Evolutionary conservation across 1,140 invertebrate species (phyloP).

Genomic region (Ylistrum balloti): DNA sequence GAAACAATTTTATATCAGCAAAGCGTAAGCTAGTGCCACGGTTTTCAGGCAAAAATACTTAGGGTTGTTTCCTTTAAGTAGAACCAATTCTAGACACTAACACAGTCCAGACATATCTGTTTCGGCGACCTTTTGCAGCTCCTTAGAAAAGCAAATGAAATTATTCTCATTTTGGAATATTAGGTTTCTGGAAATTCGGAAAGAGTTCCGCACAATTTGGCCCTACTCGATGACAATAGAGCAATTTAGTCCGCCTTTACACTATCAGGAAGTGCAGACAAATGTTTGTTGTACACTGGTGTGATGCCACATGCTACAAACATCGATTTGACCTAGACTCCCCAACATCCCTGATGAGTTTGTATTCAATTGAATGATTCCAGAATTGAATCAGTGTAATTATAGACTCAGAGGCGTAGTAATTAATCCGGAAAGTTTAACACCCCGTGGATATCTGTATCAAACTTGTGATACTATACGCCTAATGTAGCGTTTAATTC

Average conservation of each 20-base stretch:
- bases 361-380: conserved; percentile 35
- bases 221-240: conserved; percentile 5
- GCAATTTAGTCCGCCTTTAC: conserved; percentile 4
- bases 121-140: background rate
- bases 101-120: conserved; percentile 22
- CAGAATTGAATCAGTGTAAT: conserved; percentile 39
- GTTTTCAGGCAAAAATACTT: too few relatives aligned
- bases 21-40: too few relatives aligned
- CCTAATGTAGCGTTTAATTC: conserved; percentile 30
- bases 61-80: too few relatives aligned
- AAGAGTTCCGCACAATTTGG: conserved; percentile 1
- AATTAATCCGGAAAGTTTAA: conserved; percentile 25
- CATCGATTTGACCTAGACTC: conserved; percentile 37
- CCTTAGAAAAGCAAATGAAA: background rate
- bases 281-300: conserved; percentile 19
- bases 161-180: conserved; percentile 30
- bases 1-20: too few relatives aligned
- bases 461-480: conserved; percentile 6
- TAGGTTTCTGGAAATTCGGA: background rate
- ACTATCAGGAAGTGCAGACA: conserved; percentile 9
- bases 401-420: conserved; percentile 25
- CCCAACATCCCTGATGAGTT: conserved; percentile 37
- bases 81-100: conserved; percentile 3
- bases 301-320: conserved; percentile 33
- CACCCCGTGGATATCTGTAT: conserved; percentile 12